phyloP scores from a whole-genome alignment of 2,888 invertebrate genomes.

The Geotrupes spiniger region DNA sequence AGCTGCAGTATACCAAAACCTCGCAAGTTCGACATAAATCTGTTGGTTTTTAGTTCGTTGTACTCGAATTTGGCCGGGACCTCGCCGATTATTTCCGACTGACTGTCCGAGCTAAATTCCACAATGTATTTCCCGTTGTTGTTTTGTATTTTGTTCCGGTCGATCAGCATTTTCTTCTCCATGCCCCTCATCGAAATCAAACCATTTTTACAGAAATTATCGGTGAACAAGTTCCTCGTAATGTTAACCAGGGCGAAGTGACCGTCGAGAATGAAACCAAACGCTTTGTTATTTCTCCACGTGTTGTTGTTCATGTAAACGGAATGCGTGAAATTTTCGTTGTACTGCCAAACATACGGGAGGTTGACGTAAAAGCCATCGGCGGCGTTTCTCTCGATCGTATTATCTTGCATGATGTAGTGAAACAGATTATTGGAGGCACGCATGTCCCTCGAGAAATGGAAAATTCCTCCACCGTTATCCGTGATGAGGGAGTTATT shows the following conservation, averaged over 20 bases:
- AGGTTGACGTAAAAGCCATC: constrained; percentile 87
- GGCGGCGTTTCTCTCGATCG: constrained; percentile 77
- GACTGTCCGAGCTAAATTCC: constrained; percentile 85
- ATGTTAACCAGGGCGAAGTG: constrained; percentile 91
- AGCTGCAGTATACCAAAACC: constrained; percentile 46
- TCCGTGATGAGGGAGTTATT: constrained; percentile 81
- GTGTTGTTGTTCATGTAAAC: constrained; percentile 84
- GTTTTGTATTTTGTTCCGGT: constrained; percentile 72
- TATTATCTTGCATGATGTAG: constrained; percentile 84
- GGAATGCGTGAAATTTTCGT: constrained; percentile 91
- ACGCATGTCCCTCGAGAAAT: constrained; percentile 88
- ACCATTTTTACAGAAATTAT: constrained; percentile 80
- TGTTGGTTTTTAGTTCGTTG: constrained; percentile 76
- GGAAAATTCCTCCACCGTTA: constrained; percentile 84
- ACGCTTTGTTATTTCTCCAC: constrained; percentile 82
- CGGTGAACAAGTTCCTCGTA: constrained; percentile 77
- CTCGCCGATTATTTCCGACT: constrained; percentile 87
- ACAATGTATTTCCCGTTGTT: constrained; percentile 83
- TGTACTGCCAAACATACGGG: constrained; percentile 94
- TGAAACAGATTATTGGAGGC: constrained; percentile 97
- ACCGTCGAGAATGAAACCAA: constrained; percentile 83
- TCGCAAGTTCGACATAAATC: constrained; percentile 43
- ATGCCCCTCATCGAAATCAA: constrained; percentile 84
- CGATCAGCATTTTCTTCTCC: constrained; percentile 91
- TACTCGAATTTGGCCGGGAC: constrained; percentile 75